These are phyloP conservation scores for Gasterosteus nipponicus DNA, from an alignment of 2,113 vertebrate genomes.

Conservation along the genomic window DNA sequence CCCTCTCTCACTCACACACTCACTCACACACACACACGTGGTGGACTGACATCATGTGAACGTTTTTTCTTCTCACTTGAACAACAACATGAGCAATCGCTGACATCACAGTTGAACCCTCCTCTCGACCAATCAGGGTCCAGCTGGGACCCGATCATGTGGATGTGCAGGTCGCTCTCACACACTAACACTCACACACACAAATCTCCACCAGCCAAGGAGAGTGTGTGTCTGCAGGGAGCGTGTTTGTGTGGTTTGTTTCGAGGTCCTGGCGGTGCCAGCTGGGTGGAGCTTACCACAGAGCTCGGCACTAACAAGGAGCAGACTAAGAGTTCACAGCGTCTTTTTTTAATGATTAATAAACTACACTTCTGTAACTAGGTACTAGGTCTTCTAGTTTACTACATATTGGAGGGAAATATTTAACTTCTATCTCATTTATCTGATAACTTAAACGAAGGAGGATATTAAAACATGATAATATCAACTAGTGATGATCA, in stretches of 20 bases:
- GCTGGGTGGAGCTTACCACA: conserved; percentile 47
- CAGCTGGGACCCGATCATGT: conserved; percentile 20
- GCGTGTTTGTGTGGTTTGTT: conserved; percentile 36
- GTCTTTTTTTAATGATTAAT: too few species aligned
- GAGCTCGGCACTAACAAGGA: conserved; percentile 36
- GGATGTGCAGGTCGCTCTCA: conserved; percentile 15
- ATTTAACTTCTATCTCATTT: too few species aligned
- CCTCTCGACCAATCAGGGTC: conserved; percentile 25
- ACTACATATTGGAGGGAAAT: too few species aligned
- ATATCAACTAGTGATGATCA: too few species aligned
- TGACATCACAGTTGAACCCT: conserved; percentile 50
- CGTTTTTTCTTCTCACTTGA: not conserved
- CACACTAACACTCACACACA: not conserved
- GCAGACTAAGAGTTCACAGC: conserved; percentile 17
- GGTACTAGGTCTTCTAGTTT: too few species aligned
- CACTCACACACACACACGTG: conserved; percentile 23
- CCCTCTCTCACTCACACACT: conserved; percentile 1
- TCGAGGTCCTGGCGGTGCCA: conserved; percentile 33
- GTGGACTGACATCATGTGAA: not conserved
- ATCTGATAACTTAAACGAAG: too few species aligned
- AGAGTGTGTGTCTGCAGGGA: not conserved
- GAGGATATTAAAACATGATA: too few species aligned
- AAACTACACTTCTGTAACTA: too few species aligned
- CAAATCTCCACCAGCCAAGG: not conserved
- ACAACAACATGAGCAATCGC: conserved; percentile 43